Base-by-base conservation (phyloP, 1,140 invertebrate genomes). In the Coenobita brevimanus region DNA sequence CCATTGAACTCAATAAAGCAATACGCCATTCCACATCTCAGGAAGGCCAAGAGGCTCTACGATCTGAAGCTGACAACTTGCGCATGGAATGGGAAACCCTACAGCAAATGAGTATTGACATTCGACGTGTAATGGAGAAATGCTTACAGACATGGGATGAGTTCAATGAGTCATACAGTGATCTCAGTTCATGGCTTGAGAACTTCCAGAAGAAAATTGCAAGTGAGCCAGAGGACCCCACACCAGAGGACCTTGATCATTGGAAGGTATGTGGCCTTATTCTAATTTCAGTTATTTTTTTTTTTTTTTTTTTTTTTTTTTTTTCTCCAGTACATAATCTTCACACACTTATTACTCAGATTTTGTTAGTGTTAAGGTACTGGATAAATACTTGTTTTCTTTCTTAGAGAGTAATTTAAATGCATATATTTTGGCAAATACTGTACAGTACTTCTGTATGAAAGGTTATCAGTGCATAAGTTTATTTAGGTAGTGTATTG, bases 121-220 rank as follows among this genome's bases (percentile, higher is more conserved):
- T 96, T 0, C 95, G 96, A 90, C 95, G 95, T 88, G 94, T 95
- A 78, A 92, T 98, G 15, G 95, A 95, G 27, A 95, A 96, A 91
- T 98, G 97, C 91, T 94, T 97, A n/a, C 93, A 95, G 1, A 95
- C 95, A 0, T 99, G 97, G 97, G 95, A 96, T 15, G 96, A 97
- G 89, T 98, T 97, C 92, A 94, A 95, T 75, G 94, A 95, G 69
- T 95, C 95, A 43, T 95, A 95, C 86, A 95, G 96, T 33, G 95
- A 94, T 79, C 95, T 90, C 43, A 92, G 96, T 94, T 2, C 94
- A 95, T 27, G 96, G 96, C 93, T 98, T 82, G 95, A 97, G 89
- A 93, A 94, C 38, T 97, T 96, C 89, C 96, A 98, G 91, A 95
- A 95, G 0, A 94, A 96, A 89, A 95, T 98, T 64, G 93, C 92